phyloP scores from a whole-genome alignment of 2,888 invertebrate genomes.

The Germaria angustata region DNA sequence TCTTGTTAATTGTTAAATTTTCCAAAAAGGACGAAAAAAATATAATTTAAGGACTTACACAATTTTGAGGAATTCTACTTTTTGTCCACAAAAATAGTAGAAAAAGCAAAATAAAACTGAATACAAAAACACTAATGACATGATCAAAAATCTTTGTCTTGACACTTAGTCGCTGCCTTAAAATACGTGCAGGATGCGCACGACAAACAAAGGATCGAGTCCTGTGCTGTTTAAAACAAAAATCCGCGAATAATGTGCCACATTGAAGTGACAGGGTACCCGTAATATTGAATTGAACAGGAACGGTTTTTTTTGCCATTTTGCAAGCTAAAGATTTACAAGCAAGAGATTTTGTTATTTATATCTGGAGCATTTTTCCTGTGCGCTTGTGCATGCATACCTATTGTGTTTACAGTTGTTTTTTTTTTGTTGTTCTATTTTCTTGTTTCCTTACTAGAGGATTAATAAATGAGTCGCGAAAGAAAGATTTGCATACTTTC shows the following conservation, averaged over 20 bases:
- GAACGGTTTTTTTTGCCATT: constrained; percentile 28
- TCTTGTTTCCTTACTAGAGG: neutral
- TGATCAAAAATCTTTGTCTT: constrained; percentile 38
- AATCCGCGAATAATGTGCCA: neutral
- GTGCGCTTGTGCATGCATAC: neutral
- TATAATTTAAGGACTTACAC: constrained; percentile 32
- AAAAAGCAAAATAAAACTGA: neutral
- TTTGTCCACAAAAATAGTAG: neutral
- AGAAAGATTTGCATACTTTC: neutral
- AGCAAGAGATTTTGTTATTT: constrained; percentile 39
- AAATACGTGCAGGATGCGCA: constrained; percentile 31
- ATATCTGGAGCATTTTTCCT: constrained; percentile 41
- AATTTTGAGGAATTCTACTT: constrained; percentile 18
- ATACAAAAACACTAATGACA: constrained; percentile 28
- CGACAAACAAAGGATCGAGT: constrained; percentile 41
- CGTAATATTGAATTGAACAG: constrained; percentile 51
- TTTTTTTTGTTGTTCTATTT: neutral
- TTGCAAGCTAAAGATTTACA: neutral
- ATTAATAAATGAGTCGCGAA: constrained; percentile 38
- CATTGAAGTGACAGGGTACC: constrained; percentile 16
- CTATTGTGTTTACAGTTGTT: neutral
- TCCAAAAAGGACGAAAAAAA: constrained; percentile 6
- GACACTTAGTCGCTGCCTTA: constrained; percentile 2
- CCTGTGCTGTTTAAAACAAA: constrained; percentile 13
- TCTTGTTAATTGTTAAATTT: constrained; percentile 35